Conservation (phyloP, 2,113 vertebrate genomes). For the Ochotona curzoniae region DNA sequence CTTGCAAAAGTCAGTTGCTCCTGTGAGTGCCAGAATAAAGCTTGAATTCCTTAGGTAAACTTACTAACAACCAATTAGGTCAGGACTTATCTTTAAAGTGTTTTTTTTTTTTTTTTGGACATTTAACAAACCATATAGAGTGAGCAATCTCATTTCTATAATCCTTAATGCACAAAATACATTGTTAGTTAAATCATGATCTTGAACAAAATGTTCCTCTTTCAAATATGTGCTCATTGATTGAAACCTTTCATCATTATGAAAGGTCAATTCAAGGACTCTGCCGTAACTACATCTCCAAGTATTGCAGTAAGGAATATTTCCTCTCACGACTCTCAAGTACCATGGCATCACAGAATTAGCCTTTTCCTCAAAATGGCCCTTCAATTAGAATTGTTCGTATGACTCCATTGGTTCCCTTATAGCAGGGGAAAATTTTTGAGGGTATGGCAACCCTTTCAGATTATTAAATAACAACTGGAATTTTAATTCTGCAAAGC, state of each 20-base stretch:
- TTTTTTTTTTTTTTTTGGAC: neutral
- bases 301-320: neutral
- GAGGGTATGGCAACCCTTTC: neutral
- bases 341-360: no score
- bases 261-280: neutral
- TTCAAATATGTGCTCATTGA: neutral
- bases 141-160: neutral
- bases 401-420: no score
- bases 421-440: neutral
- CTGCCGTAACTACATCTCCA: no score
- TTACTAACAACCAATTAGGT: neutral
- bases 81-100: neutral
- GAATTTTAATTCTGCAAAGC: neutral
- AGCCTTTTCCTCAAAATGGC: neutral
- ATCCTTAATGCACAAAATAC: neutral
- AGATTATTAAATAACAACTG: neutral
- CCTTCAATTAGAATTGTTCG: neutral
- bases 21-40: neutral
- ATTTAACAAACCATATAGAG: no score
- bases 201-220: neutral
- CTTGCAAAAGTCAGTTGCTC: neutral
- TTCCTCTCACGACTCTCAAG: neutral
- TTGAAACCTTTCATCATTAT: neutral
- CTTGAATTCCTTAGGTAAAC: neutral
- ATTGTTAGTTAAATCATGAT: neutral